These are phyloP conservation scores for Anthopleura sola DNA, from an alignment of 64 coral and sea anemone genomes.

Conservation along the genomic window DNA sequence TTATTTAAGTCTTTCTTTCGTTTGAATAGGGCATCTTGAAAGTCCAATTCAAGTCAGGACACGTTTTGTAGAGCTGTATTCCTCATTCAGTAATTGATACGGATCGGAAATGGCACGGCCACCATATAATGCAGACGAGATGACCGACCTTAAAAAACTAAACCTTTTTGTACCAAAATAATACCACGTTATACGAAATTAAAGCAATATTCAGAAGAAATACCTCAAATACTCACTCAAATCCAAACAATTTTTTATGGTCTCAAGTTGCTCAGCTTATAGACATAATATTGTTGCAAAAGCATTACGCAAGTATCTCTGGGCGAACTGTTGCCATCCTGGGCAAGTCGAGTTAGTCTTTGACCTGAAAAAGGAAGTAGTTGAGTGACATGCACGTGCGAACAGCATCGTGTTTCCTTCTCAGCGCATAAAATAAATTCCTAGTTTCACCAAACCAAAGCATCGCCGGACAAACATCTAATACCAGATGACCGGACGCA, in stretches of 20 bases:
- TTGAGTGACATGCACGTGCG: constrained; percentile 4
- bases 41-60: constrained; percentile 1
- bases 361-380: neutral
- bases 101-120: constrained; percentile 1
- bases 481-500: neutral
- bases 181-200: neutral
- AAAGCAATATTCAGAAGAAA: neutral
- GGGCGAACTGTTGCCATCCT: neutral
- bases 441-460: neutral
- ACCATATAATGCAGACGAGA: neutral
- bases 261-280: neutral
- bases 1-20: neutral
- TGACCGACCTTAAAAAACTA: neutral
- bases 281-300: constrained; percentile 1
- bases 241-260: neutral
- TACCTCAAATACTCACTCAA: neutral
- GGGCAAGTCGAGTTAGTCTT: constrained; percentile 7
- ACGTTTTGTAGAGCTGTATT: neutral
- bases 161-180: neutral
- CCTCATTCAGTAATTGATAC: neutral
- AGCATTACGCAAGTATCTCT: neutral
- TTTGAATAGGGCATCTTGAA: neutral
- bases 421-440: neutral
- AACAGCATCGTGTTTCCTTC: neutral
- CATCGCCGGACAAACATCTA: neutral